Base-by-base conservation (phyloP, 2,888 invertebrate species). In the Agonum fuliginosum region DNA sequence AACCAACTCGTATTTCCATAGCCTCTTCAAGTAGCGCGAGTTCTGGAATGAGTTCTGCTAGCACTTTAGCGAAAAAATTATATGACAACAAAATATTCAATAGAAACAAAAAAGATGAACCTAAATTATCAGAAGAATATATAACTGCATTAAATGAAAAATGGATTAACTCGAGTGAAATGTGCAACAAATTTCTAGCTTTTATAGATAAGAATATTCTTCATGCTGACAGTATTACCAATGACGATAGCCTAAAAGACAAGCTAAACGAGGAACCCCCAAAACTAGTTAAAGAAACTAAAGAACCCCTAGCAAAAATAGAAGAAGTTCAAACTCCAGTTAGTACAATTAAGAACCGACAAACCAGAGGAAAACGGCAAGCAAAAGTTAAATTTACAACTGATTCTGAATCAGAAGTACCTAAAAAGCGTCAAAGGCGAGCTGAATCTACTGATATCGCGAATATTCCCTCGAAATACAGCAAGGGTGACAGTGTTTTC, bases 401-500 rank as follows among this genome's bases (percentile, higher is more conserved):
- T 8, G 58, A 78, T 8, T 58, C 62, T 22, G 51, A 67, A 10
- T 12, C 51, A 0, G 71, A 70, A 62, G 24, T 69, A 1, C 73
- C 72, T n/a, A 72, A 72, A 37, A 67, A 78, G 27, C 71, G 72
- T 19, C 48, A 69, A 41, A 58, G 65, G 12, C 65, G 70, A 14
- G 24, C 41, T 3, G 73, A 65, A 48, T 51, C 65, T 1, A 51
- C 69, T 34, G 67, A 69, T 1, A 19, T 17, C 5, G 2, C 46
- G 1, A 48, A 19, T 24, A 22, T 58, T 10, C 30, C 69, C 5
- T 41, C 48, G 12, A 71, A 62, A 19, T 76, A 67, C 17, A 51
- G 41, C 6, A 46, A 54, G 3, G 79, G 79, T 19, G 58, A 48
- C 6, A 65, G 46, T 12, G 92, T 92, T 0, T 87, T 92, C 80